These are phyloP conservation scores for Tupaia chinensis DNA, from an alignment of 2,113 vertebrate species.

Conservation along the genomic window DNA sequence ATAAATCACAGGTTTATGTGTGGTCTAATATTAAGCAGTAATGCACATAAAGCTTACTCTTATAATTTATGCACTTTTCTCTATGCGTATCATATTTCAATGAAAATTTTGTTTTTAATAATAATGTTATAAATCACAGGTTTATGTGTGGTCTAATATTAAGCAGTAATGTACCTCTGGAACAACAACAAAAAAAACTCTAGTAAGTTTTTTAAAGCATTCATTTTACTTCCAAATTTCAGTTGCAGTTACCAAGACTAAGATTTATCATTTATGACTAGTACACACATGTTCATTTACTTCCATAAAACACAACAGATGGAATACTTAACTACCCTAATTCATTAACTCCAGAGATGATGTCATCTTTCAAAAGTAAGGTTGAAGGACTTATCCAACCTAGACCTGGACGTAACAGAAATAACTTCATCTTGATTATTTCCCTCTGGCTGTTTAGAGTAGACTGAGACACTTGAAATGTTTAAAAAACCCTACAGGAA, in stretches of 20 bases:
- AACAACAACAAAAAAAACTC: constrained; percentile 26
- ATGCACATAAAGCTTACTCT: no score
- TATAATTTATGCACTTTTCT: neutral
- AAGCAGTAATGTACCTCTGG: neutral
- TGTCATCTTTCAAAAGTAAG: neutral
- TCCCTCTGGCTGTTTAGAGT: neutral
- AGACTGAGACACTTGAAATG: neutral
- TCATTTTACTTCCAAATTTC: constrained; percentile 6
- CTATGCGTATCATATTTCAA: neutral
- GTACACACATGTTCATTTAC: neutral
- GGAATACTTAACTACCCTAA: neutral
- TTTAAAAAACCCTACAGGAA: constrained; percentile 21
- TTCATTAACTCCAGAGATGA: neutral
- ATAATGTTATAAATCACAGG: neutral
- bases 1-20: neutral
- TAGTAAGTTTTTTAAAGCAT: neutral
- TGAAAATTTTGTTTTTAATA: neutral
- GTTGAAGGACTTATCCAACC: neutral
- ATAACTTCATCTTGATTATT: constrained; percentile 12
- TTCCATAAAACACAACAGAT: constrained; percentile 18
- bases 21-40: neutral
- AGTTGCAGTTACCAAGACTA: neutral
- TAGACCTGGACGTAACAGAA: neutral
- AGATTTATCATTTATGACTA: constrained; percentile 12
- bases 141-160: neutral